Conservation (phyloP, 1,140 invertebrate species). For the Heliconius hermathena region DNA sequence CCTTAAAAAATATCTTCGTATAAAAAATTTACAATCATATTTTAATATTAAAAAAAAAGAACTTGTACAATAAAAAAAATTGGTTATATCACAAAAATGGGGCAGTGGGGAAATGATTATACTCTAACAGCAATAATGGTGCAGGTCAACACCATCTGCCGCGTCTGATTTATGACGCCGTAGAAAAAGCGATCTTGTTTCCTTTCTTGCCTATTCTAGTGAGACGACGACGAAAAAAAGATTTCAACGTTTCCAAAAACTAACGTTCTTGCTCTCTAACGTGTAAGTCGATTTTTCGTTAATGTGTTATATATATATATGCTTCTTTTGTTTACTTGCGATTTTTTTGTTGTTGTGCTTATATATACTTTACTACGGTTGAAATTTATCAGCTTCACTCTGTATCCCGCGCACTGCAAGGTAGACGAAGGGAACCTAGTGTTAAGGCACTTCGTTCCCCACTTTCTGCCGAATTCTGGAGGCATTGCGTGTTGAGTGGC, state of each 20-base stretch:
- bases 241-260: slow-evolving; percentile 18
- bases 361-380: too few species aligned
- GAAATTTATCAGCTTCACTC: too few species aligned
- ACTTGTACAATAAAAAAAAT: neutral
- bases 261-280: neutral
- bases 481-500: too few species aligned
- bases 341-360: neutral
- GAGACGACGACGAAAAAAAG: neutral
- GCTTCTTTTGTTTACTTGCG: neutral
- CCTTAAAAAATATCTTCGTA: neutral
- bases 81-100: slow-evolving; percentile 19
- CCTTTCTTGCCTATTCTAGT: slow-evolving; percentile 26
- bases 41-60: neutral
- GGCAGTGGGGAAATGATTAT: slow-evolving; percentile 29
- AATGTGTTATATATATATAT: neutral
- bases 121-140: slow-evolving; percentile 70
- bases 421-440: too few species aligned
- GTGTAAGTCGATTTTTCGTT: neutral
- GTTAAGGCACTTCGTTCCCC: too few species aligned
- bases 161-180: slow-evolving; percentile 70
- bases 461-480: too few species aligned
- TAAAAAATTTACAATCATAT: neutral
- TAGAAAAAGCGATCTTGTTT: slow-evolving; percentile 51
- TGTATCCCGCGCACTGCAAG: too few species aligned
- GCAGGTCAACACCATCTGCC: slow-evolving; percentile 69